A percentile compares a stretch with the other conserved stretches of the same genome.
Evolutionary conservation across 2,888 invertebrate genomes (phyloP).

Genomic region (Apamea anceps): DNA sequence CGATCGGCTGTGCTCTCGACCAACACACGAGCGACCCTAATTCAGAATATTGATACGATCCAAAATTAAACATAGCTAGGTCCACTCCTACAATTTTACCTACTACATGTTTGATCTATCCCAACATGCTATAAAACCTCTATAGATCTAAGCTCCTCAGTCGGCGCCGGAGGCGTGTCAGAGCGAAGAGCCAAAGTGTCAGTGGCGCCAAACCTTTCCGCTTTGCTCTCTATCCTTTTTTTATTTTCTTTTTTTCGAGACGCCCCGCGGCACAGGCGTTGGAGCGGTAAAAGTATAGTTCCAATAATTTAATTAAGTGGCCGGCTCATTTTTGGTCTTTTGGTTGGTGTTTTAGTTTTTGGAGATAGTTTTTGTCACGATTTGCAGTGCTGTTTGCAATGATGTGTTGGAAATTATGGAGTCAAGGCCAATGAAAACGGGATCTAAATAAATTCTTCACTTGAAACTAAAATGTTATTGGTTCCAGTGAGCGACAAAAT

Average conservation of each 20-base stretch:
- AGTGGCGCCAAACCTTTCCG: slow-evolving; percentile 86
- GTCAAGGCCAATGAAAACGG: not conserved
- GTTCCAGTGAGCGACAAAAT: not conserved
- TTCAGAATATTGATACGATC: not conserved
- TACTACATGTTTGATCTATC: slow-evolving; percentile 29
- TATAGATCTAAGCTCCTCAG: slow-evolving; percentile 12
- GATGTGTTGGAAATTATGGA: not conserved
- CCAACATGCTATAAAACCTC: slow-evolving; percentile 37
- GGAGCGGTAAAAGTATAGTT: slow-evolving; percentile 69
- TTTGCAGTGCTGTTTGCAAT: slow-evolving; percentile 7
- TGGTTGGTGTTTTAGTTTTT: slow-evolving; percentile 48
- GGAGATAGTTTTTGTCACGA: slow-evolving; percentile 39
- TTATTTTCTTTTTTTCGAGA: slow-evolving; percentile 70
- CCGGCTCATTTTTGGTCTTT: slow-evolving; percentile 59
- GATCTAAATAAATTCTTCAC: not conserved
- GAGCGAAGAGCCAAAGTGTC: slow-evolving; percentile 75
- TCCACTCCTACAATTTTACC: not conserved
- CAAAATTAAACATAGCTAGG: not conserved
- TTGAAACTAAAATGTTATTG: not conserved
- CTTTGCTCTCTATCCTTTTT: slow-evolving; percentile 78
- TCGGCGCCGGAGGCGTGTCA: slow-evolving; percentile 84
- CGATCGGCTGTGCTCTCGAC: not conserved
- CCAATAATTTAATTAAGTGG: slow-evolving; percentile 79
- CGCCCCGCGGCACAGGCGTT: slow-evolving; percentile 82
- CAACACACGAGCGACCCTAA: not conserved